These are phyloP conservation scores for Oxygymnocypris stewartii DNA, from an alignment of 2,113 vertebrate genomes.

Conservation along the genomic window DNA sequence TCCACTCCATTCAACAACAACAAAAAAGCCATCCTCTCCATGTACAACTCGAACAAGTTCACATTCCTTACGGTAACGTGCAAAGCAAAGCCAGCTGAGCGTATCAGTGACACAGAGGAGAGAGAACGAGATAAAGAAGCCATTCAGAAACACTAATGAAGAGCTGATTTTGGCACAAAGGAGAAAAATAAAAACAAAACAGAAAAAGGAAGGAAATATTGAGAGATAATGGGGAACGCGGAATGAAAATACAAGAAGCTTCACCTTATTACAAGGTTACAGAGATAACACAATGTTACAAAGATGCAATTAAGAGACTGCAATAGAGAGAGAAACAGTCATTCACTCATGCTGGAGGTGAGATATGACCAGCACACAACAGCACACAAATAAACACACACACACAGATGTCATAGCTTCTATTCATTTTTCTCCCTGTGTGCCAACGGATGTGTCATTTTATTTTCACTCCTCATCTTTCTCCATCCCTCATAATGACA, in stretches of 20 bases:
- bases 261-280: conserved; percentile 12
- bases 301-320: neutral
- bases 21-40: neutral
- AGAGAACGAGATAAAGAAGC: neutral
- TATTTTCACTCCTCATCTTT: neutral
- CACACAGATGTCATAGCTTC: neutral
- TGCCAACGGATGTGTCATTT: neutral
- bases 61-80: neutral
- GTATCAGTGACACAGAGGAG: neutral
- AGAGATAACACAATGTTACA: neutral
- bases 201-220: neutral
- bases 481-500: neutral
- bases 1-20: conserved; percentile 18
- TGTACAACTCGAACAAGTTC: conserved; percentile 16
- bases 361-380: too few relatives aligned
- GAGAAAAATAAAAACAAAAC: conserved; percentile 7
- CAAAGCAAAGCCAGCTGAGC: conserved; percentile 1
- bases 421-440: neutral
- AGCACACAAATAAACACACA: neutral
- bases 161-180: neutral
- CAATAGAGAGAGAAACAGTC: neutral
- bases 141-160: neutral
- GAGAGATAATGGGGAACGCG: neutral
- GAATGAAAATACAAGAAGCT: neutral
- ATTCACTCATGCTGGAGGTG: neutral